phyloP scores from a whole-genome alignment of 2,113 vertebrate species.

The Atrichornis clamosus region DNA sequence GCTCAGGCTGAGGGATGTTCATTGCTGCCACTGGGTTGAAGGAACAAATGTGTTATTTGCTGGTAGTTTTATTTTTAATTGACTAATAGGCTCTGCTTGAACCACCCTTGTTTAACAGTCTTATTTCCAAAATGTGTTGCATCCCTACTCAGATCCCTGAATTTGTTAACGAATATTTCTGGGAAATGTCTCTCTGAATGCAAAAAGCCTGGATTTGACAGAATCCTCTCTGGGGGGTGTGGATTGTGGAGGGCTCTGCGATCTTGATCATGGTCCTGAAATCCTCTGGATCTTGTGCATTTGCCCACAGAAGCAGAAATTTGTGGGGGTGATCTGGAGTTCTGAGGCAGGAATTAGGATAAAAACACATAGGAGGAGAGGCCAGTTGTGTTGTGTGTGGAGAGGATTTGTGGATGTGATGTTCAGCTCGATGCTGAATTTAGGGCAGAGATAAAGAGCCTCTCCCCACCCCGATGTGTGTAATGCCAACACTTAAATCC shows the following conservation, averaged over 20 bases:
- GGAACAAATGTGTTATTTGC: not conserved
- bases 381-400: rapidly evolving
- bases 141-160: not conserved
- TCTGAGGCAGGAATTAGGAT: not conserved
- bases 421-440: not conserved
- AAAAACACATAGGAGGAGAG: not conserved
- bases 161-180: rapidly evolving
- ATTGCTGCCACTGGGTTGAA: not conserved
- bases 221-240: not conserved
- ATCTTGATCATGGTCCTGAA: rapidly evolving
- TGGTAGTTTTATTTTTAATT: not conserved
- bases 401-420: not conserved
- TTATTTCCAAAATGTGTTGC: not conserved
- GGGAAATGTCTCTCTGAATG: not conserved
- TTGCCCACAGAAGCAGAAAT: rapidly evolving
- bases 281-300: rapidly evolving
- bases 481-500: rapidly evolving
- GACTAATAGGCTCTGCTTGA: not conserved
- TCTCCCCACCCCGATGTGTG: not conserved
- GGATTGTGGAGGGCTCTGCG: not conserved
- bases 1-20: not conserved
- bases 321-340: too few species aligned
- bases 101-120: rapidly evolving
- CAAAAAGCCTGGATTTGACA: not conserved
- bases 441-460: not conserved